These are phyloP conservation scores for Acleris emargana DNA, from an alignment of 2,888 invertebrate genomes.

Conservation along the genomic window DNA sequence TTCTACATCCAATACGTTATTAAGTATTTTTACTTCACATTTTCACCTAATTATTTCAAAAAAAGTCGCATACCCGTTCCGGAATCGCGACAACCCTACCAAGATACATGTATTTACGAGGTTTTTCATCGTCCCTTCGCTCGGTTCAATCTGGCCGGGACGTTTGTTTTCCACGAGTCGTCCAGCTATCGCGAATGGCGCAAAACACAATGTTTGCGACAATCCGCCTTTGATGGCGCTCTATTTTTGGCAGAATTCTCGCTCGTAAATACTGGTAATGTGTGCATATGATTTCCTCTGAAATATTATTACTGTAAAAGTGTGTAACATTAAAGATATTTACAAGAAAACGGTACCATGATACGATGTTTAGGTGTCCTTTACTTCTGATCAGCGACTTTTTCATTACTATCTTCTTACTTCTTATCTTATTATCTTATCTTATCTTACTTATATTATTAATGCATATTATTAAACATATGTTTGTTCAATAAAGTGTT, in stretches of 20 bases:
- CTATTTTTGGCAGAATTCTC: constrained; percentile 9
- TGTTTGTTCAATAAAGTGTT: too few relatives aligned
- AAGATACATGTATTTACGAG: constrained; percentile 35
- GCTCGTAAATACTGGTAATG: constrained; percentile 9
- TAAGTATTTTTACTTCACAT: too few relatives aligned
- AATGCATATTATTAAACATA: too few relatives aligned
- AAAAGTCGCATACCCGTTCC: constrained; percentile 14
- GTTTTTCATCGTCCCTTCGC: constrained; percentile 31
- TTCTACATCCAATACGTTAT: too few relatives aligned
- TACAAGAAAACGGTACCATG: too few relatives aligned
- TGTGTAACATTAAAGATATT: too few relatives aligned
- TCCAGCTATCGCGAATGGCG: constrained; percentile 20
- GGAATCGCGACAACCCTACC: constrained; percentile 6
- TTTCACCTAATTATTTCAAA: too few relatives aligned
- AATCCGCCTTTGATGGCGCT: constrained; percentile 27
- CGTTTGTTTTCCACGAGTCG: constrained; percentile 5
- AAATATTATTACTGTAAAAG: too few relatives aligned
- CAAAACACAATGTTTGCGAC: constrained; percentile 32
- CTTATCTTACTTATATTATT: too few relatives aligned
- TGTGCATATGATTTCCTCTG: neutral
- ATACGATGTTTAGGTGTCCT: too few relatives aligned
- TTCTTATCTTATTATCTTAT: fast-evolving
- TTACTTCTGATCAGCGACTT: too few relatives aligned
- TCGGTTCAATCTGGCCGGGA: constrained; percentile 30
- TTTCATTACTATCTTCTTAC: too few relatives aligned